Evolutionary conservation across 2,797 vertebrate species (phyloP).

Genomic region (Neosalanx taihuensis): DNA sequence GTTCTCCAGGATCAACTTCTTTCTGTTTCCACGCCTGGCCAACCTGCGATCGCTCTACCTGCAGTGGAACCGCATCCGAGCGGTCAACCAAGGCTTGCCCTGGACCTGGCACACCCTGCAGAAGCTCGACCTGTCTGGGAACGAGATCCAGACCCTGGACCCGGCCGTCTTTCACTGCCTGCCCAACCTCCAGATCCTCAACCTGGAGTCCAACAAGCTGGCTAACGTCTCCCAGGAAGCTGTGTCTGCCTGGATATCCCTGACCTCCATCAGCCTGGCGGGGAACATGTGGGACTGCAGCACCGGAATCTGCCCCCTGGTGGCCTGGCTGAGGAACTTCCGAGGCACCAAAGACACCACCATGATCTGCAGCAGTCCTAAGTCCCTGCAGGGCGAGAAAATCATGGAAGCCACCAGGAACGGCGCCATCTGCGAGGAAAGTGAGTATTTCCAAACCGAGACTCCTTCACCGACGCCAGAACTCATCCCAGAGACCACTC

Average conservation of each 20-base stretch:
- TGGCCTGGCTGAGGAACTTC: conserved; percentile 94
- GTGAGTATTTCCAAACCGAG: conserved; percentile 72
- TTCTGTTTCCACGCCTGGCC: conserved; percentile 95
- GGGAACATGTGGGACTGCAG: conserved; percentile 98
- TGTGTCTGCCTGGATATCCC: conserved; percentile 92
- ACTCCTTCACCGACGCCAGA: conserved; percentile 71
- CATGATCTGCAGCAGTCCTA: conserved; percentile 97
- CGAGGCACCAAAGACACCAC: conserved; percentile 94
- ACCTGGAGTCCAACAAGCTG: conserved; percentile 97
- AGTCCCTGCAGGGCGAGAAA: conserved; percentile 95
- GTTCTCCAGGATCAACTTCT: conserved; percentile 98
- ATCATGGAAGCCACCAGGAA: conserved; percentile 91
- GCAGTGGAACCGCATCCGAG: conserved; percentile 96
- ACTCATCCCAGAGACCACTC: conserved; percentile 74
- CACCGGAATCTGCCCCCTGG: conserved; percentile 90
- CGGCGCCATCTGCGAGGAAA: conserved; percentile 89
- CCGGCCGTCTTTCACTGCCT: conserved; percentile 95
- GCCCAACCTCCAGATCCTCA: conserved; percentile 95
- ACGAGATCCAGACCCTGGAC: conserved; percentile 88
- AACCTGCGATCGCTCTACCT: conserved; percentile 93
- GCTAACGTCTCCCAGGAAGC: conserved; percentile 96
- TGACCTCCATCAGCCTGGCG: conserved; percentile 92
- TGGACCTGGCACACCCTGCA: conserved; percentile 99
- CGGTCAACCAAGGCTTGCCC: conserved; percentile 92
- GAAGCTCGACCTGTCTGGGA: conserved; percentile 96